Evolutionary conservation across 1,140 invertebrate species (phyloP), one percentile per base, ranked within the genome.

Genomic region (Aplysia californica): DNA sequence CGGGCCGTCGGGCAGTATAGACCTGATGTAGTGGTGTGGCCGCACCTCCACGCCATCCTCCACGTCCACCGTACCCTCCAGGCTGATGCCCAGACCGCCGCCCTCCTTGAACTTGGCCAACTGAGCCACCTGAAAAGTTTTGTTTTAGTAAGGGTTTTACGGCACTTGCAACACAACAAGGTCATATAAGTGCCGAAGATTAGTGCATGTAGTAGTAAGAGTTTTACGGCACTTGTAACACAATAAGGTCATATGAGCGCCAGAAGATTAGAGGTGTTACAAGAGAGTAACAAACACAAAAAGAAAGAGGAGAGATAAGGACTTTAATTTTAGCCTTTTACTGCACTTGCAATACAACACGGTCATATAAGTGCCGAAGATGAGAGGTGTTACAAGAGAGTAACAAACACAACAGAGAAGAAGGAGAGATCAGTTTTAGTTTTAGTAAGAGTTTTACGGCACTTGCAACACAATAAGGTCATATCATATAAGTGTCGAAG

Each of bases 51-150:
- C 96, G 94, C 80, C 96, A 92, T 72, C 97, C 94, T 92, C 98
- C 5, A 91, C 86, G 79, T 90, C 89, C 2, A 90, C 97, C 0
- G 97, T 99, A 64, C 97, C 98, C 89, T 99, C 97, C 66, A 99
- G 91, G 74, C 96, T 97, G 78, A 99, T 98, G 10, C 97, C 97
- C 33, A 99, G 92, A 23, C 97, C 97, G 77, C 96, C 95, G 82
- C 92, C 95, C 89, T 94, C 95, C 77, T 93, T 94, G 88, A 93
- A 96, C 91, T 96, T 98, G 86, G 93, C 95, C 83, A 95, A 90
- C 84, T 95, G 94, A 0, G 95, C 96, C 73, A 97, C 92, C 93
- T 93, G 76, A 10, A 81, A 55, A 50, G 67, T 10, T 5, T 29
- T 23, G 6, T 66, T 61, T 26, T n/a, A 15, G 58, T 61, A 61